phyloP scores from a whole-genome alignment of 2,113 vertebrate species.

The Datnioides undecimradiatus region DNA sequence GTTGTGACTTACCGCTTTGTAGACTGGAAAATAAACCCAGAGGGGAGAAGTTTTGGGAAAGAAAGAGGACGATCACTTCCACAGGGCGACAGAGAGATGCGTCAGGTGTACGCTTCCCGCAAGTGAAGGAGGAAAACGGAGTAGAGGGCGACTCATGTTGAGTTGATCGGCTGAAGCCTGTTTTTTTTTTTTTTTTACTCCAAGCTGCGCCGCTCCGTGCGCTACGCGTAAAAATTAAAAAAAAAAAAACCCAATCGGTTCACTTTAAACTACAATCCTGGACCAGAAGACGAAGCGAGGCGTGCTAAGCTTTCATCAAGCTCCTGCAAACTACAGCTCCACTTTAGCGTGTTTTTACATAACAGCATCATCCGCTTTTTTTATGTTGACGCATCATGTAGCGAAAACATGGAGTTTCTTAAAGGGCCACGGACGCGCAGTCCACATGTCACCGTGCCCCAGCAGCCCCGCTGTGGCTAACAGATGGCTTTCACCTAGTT shows the following conservation, averaged over 20 bases:
- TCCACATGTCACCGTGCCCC: constrained; percentile 66
- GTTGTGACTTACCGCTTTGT: constrained; percentile 44
- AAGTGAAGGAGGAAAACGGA: constrained; percentile 72
- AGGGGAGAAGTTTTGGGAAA: background rate
- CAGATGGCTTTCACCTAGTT: constrained; percentile 64
- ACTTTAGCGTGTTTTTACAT: constrained; percentile 85
- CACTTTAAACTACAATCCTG: background rate
- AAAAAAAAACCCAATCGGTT: background rate
- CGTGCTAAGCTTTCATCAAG: background rate
- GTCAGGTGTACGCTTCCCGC: constrained; percentile 78
- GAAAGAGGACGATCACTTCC: constrained; percentile 41
- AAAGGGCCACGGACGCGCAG: constrained; percentile 83
- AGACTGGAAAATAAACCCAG: background rate
- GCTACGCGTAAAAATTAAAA: constrained; percentile 36
- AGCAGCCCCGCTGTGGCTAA: constrained; percentile 57
- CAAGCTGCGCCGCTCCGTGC: constrained; percentile 57
- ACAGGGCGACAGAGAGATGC: constrained; percentile 47
- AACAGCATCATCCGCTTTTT: constrained; percentile 87
- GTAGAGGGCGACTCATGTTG: constrained; percentile 71
- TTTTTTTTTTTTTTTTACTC: constrained; percentile 2
- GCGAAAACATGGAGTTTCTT: constrained; percentile 89
- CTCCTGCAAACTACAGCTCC: constrained; percentile 70
- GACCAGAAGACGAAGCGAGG: background rate
- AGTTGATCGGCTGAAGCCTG: constrained; percentile 54
- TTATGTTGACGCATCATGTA: constrained; percentile 87